Conservation (phyloP, 2,888 invertebrate species). For the Druceiella hillmani region DNA sequence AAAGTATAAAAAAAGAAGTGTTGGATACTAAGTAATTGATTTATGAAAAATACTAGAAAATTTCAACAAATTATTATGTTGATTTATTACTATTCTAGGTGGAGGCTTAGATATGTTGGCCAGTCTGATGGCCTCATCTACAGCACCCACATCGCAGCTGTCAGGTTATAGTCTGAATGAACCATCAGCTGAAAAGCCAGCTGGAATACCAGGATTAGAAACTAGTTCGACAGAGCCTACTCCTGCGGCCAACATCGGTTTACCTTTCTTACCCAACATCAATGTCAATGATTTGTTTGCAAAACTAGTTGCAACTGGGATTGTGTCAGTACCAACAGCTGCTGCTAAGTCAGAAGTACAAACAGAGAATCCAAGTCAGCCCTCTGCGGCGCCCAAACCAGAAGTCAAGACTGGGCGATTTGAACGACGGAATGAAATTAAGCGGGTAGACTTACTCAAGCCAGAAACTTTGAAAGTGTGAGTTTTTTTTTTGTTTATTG, state of each 20-base stretch:
- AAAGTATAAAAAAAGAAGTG: too few relatives aligned
- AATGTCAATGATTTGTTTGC: constrained; percentile 82
- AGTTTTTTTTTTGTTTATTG: constrained; percentile 31
- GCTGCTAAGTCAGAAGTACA: constrained; percentile 9
- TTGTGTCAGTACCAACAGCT: constrained; percentile 47
- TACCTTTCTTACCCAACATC: constrained; percentile 38
- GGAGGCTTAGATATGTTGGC: constrained; percentile 60
- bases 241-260: constrained; percentile 25
- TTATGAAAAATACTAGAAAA: too few relatives aligned
- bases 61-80: not conserved
- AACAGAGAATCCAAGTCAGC: not conserved
- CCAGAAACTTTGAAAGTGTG: constrained; percentile 71
- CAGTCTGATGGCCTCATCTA: constrained; percentile 58
- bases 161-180: constrained; percentile 53
- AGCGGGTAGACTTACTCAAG: constrained; percentile 60
- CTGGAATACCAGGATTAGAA: constrained; percentile 41
- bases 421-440: constrained; percentile 47
- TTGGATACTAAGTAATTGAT: too few relatives aligned
- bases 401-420: constrained; percentile 1
- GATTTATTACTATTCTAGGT: constrained; percentile 23
- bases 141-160: constrained; percentile 49
- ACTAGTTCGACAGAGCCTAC: constrained; percentile 32
- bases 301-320: constrained; percentile 81
- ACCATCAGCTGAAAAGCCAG: constrained; percentile 31
- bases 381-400: constrained; percentile 12